Base-by-base conservation (phyloP, 2,113 vertebrate genomes). In the Lepus timidus region DNA sequence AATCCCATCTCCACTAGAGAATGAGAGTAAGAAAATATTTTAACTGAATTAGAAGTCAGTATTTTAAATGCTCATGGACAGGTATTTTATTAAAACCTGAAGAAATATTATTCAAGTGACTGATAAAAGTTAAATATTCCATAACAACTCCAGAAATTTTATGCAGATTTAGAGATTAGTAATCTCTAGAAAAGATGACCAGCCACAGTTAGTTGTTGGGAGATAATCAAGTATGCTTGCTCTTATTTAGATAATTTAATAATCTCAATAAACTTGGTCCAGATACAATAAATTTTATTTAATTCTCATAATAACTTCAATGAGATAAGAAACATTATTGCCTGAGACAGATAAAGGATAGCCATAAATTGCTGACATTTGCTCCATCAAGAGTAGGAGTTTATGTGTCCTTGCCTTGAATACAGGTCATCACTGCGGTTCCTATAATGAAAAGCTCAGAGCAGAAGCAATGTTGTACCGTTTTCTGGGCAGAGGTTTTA, bases 211-310 rank as follows among this genome's bases (percentile, higher is more conserved):
- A 88, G 3, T 86, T 90, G 1, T 74, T 70, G 10, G 27, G 13
- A 81, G 36, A 62, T 44, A 73, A 74, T 67, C 64, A 79, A 68
- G 58, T 31, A 39, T 22, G 11, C 6, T 76, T 94, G 39, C 36
- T 85, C 89, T 23, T 90, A 85, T 44, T 44, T 44, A 58, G 83
- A 5, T 79, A 39, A 68, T 85, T 52, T 33, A 84, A 90, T n/a
- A 70, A 62, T 90, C 96, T 75, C 31, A 80, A 80, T 84, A 84
- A 94, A 27, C 29, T 0, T 83, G 2, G 58, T 58, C 93, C 20
- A 78, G 51, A 9, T 27, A 68, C 44, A 58, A 73, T 85, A 36
- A 80, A 92, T 64, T 88, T 73, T 86, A 80, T 86, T 95, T 75
- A 49, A 70, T 55, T 83, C 27, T 80, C 16, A 61, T 61, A 75